Percentiles rank a stretch among this genome's conserved stretches.
Conservation (phyloP, 2,888 invertebrate genomes). For the Apotomis turbidana region DNA sequence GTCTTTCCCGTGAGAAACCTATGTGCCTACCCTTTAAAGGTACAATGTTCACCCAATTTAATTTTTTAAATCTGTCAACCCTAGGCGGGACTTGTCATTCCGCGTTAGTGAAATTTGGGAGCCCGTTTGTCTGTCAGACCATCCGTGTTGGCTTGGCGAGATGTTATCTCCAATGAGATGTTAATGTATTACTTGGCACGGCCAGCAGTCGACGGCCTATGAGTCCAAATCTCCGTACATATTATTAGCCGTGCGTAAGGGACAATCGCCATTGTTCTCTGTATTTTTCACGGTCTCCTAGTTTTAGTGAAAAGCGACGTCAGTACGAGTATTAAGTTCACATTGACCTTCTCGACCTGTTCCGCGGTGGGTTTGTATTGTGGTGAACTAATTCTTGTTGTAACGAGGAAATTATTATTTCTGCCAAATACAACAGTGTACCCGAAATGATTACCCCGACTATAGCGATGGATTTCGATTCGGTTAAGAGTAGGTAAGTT, state of each 20-base stretch:
- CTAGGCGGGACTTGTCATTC: constrained; percentile 55
- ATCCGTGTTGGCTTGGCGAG: constrained; percentile 67
- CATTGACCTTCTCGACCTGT: constrained; percentile 56
- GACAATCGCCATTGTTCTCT: constrained; percentile 54
- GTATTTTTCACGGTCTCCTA: constrained; percentile 55
- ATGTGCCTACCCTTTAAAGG: no score
- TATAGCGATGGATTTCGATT: no score
- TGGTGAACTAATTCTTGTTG: constrained; percentile 47
- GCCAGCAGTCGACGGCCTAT: constrained; percentile 60
- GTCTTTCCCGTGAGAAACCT: no score
- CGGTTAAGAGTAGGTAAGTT: not conserved
- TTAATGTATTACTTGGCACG: constrained; percentile 81
- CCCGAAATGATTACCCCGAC: no score
- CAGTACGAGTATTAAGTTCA: constrained; percentile 51
- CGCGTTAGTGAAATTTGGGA: constrained; percentile 49
- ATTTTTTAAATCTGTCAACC: no score
- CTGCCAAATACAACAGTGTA: not conserved
- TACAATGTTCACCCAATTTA: no score
- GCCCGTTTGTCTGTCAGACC: constrained; percentile 57
- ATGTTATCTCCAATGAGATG: constrained; percentile 73
- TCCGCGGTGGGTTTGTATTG: constrained; percentile 37
- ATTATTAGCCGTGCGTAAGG: constrained; percentile 62
- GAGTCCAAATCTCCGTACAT: constrained; percentile 67
- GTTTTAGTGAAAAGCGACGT: constrained; percentile 54
- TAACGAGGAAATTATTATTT: constrained; percentile 43